These are phyloP conservation scores for Erythrolamprus reginae DNA, from an alignment of 2,113 vertebrate genomes.

Conservation along the genomic window DNA sequence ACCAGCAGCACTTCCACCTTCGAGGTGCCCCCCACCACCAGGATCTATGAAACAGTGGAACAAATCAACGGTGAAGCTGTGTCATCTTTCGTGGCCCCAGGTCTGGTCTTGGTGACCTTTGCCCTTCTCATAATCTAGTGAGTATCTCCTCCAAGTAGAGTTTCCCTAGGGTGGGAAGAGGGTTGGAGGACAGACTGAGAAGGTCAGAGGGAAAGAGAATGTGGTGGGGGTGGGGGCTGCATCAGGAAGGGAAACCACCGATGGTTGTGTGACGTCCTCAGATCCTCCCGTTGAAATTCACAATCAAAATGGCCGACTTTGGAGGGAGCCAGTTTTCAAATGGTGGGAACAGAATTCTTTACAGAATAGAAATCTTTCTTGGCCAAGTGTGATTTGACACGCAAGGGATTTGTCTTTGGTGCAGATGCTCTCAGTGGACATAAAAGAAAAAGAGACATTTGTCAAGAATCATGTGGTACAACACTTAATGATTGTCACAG, in stretches of 20 bases:
- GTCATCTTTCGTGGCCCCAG: conserved; percentile 60
- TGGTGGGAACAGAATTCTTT: no score
- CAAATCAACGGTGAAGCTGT: conserved; percentile 42
- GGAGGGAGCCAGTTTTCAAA: neutral
- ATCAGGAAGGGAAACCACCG: neutral
- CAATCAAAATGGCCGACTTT: neutral
- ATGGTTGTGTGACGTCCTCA: neutral
- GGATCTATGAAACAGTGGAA: conserved; percentile 51
- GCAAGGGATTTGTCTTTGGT: no score
- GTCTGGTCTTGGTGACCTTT: conserved; percentile 58
- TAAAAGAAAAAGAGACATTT: no score
- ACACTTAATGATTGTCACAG: no score
- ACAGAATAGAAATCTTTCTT: no score
- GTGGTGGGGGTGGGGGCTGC: no score
- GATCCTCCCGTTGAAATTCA: neutral
- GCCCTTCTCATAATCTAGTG: conserved; percentile 66
- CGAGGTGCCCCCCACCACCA: conserved; percentile 57
- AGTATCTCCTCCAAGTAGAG: conserved; percentile 24
- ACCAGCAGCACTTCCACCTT: conserved; percentile 60
- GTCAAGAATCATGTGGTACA: no score
- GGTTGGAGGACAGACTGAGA: neutral
- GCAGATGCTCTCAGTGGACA: no score
- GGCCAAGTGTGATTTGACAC: no score
- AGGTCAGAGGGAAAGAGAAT: neutral
- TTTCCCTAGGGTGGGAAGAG: neutral